phyloP scores from a whole-genome alignment of 2,888 invertebrate species.

The Melitaea athalia region DNA sequence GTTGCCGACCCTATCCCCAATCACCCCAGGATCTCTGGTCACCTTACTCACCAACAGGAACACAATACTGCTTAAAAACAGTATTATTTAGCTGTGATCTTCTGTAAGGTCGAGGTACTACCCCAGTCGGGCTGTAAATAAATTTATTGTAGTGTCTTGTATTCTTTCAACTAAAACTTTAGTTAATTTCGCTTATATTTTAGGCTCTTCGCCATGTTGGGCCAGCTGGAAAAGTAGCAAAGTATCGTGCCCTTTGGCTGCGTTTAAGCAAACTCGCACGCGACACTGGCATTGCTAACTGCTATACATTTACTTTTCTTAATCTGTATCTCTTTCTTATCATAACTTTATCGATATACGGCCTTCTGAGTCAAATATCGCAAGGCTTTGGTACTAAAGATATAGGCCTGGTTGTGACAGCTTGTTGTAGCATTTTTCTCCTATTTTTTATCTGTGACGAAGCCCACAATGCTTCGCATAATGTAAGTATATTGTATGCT shows the following conservation, averaged over 20 bases:
- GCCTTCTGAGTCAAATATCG: slow-evolving; percentile 87
- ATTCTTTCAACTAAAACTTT: too few relatives aligned
- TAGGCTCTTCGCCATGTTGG: slow-evolving; percentile 86
- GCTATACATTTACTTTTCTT: slow-evolving; percentile 86
- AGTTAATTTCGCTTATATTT: slow-evolving; percentile 36
- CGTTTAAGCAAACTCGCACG: slow-evolving; percentile 86
- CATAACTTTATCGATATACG: slow-evolving; percentile 88
- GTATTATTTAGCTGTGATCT: too few relatives aligned
- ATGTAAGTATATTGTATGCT: slow-evolving; percentile 71
- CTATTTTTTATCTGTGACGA: slow-evolving; percentile 89
- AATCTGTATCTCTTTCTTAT: slow-evolving; percentile 87
- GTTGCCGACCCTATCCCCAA: too few relatives aligned
- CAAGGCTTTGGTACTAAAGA: slow-evolving; percentile 88
- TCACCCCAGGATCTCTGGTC: too few relatives aligned
- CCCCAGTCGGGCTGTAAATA: too few relatives aligned
- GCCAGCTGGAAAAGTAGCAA: slow-evolving; percentile 86
- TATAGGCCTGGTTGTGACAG: slow-evolving; percentile 86
- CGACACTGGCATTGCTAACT: slow-evolving; percentile 85
- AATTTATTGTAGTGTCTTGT: too few relatives aligned
- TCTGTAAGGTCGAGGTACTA: too few relatives aligned
- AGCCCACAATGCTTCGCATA: slow-evolving; percentile 88
- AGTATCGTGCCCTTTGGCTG: slow-evolving; percentile 87
- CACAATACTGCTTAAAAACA: too few relatives aligned
- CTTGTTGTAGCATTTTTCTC: slow-evolving; percentile 84
- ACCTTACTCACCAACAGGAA: too few relatives aligned